Base-by-base conservation (phyloP, 2,113 vertebrate species). In the Zootoca vivipara region DNA sequence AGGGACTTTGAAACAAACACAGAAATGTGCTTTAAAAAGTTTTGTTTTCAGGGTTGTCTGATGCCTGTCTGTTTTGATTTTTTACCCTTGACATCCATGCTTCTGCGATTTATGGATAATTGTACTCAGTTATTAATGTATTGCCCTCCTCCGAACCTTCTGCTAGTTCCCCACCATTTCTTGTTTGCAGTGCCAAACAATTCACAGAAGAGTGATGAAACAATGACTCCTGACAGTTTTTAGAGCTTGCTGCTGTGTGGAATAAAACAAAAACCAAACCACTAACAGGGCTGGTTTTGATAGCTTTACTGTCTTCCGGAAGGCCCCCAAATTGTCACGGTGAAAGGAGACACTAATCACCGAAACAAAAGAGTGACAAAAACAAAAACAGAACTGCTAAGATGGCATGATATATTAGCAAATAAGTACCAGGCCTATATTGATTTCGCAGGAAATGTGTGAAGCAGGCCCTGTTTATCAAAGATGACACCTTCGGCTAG, bases 181-280 rank as follows among this genome's bases (percentile, higher is more conserved):
- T 33, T 74, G 64, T 83, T 88, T 80, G 22, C 58, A 58, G 8
- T 78, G 80, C 35, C 89, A 81, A 90, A 81, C 69, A 85, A 16
- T 81, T 3, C 0, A 42, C 82, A 85, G 42, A 26, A 89, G 20
- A 70, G 13, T 5, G 80, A 86, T 24, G 22, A 86, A 77, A 83
- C 7, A 0, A 0, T 73, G 85, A 83, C 0, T 46, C 87, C 22
- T 88, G 70, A 89, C 73, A 88, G 78, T 65, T 89, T 85, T 90
- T 82, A 70, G 56, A 78, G 67, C 18, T 93, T 79, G 78, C 20
- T 1, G 1, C 88, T 64, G 86, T 18, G 22, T 42, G 75, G 90
- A 92, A 86, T 86, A 38, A 90, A 94, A 91, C 56, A 92, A 90
- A 94, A 65, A 0, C 52, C 78, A 89, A 92, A 24, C 62, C 58